Conservation (phyloP, 1,140 invertebrate species). For the Mizuhopecten yessoensis region DNA sequence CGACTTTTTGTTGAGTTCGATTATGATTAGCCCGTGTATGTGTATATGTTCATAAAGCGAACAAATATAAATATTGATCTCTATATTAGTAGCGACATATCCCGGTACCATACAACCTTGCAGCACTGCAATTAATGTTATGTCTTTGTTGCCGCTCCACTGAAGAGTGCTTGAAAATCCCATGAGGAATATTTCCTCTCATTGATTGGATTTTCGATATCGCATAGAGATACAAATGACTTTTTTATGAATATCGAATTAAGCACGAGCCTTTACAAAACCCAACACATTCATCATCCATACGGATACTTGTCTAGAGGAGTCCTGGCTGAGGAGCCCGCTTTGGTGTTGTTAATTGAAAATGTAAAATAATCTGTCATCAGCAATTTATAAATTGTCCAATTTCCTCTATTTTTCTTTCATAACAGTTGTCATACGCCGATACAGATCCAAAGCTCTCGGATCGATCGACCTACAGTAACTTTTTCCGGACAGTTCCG, state of each 20-base stretch:
- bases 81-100: not conserved
- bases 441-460: constrained; percentile 99
- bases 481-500: constrained; percentile 88
- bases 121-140: not conserved
- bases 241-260: constrained; percentile 8
- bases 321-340: not conserved
- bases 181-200: not conserved
- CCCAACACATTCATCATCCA: not conserved
- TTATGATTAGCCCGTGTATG: not conserved
- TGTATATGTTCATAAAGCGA: not conserved
- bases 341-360: not conserved
- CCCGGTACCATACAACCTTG: not conserved
- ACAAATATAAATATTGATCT: not conserved
- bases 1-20: too few relatives aligned
- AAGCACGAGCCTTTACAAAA: not conserved
- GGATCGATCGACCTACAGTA: constrained; percentile 93
- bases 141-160: not conserved
- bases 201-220: not conserved
- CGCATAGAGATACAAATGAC: not conserved
- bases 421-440: constrained; percentile 94
- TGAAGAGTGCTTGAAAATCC: constrained; percentile 23
- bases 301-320: not conserved
- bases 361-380: not conserved
- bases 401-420: not conserved
- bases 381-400: constrained; percentile 11